Percentiles rank a stretch among this genome's conserved stretches.
Evolutionary conservation across 1,140 invertebrate species (phyloP).

Genomic region (Matsumurasca onukii): DNA sequence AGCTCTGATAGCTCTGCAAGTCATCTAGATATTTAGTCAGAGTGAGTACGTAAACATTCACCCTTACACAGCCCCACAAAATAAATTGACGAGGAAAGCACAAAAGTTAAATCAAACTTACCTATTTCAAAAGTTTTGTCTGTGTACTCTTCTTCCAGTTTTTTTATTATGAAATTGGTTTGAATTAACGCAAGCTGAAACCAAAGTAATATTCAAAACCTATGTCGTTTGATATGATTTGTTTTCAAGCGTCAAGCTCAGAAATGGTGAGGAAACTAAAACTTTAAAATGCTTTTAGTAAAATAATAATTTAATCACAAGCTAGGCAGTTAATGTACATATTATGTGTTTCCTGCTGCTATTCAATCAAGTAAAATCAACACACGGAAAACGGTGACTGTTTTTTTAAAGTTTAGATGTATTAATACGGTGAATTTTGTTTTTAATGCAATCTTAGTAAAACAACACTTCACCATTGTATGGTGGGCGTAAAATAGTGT

Average conservation of each 20-base stretch:
- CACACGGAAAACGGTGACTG: no score
- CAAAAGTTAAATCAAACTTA: conserved; percentile 49
- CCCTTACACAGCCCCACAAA: neutral
- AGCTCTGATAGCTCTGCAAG: neutral
- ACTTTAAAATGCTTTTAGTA: neutral
- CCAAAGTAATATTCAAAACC: conserved; percentile 22
- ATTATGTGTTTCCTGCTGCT: neutral
- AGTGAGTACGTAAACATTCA: neutral
- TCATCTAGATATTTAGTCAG: neutral
- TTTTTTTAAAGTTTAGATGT: no score
- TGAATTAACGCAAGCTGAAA: conserved; percentile 77
- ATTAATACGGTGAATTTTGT: no score
- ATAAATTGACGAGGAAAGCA: neutral
- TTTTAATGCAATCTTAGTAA: no score
- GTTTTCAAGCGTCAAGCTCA: neutral
- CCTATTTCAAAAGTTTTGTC: conserved; percentile 73
- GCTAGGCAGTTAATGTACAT: neutral
- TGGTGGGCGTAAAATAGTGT: no score
- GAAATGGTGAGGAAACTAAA: neutral
- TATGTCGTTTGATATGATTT: neutral
- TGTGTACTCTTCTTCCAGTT: conserved; percentile 64
- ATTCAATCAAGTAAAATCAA: no score
- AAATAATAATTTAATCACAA: neutral
- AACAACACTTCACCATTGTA: no score
- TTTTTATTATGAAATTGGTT: conserved; percentile 71